These are phyloP conservation scores for Cheilosia impressa DNA, from an alignment of 2,888 invertebrate genomes.

Conservation along the genomic window DNA sequence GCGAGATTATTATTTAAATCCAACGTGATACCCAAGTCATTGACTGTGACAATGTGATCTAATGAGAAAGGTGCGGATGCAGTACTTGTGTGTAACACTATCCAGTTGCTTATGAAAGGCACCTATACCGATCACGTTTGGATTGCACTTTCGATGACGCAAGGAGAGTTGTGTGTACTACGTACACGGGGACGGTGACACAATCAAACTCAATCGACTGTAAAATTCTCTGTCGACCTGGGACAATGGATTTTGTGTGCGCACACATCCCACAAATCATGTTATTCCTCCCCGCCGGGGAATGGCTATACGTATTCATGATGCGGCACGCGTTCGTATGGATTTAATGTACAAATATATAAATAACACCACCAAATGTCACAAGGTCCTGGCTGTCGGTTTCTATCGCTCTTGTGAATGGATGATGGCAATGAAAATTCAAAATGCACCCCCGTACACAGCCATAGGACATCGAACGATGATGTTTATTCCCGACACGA, in stretches of 20 bases:
- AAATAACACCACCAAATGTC: slow-evolving; percentile 65
- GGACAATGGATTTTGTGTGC: background rate
- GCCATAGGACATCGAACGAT: slow-evolving; percentile 27
- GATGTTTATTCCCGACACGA: slow-evolving; percentile 29
- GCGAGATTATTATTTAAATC: too few species aligned
- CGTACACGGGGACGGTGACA: background rate
- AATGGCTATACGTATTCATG: slow-evolving; percentile 12
- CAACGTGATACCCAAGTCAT: too few species aligned
- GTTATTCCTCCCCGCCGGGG: slow-evolving; percentile 14
- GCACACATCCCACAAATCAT: slow-evolving; percentile 53
- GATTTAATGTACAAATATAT: slow-evolving; percentile 41
- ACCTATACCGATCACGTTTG: slow-evolving; percentile 12
- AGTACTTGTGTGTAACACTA: slow-evolving; percentile 17
- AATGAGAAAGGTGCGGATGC: slow-evolving; percentile 25
- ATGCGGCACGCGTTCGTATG: slow-evolving; percentile 45
- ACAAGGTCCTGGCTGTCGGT: slow-evolving; percentile 44
- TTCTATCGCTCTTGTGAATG: background rate
- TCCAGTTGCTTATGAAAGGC: slow-evolving; percentile 14
- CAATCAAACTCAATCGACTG: slow-evolving; percentile 56
- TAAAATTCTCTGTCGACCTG: slow-evolving; percentile 38
- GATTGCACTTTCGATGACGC: slow-evolving; percentile 19
- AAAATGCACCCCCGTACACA: slow-evolving; percentile 54
- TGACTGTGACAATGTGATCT: background rate
- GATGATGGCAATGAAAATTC: background rate
- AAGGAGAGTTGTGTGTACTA: background rate